Conservation (phyloP, 2,113 vertebrate genomes). For the Piprites chloris region DNA sequence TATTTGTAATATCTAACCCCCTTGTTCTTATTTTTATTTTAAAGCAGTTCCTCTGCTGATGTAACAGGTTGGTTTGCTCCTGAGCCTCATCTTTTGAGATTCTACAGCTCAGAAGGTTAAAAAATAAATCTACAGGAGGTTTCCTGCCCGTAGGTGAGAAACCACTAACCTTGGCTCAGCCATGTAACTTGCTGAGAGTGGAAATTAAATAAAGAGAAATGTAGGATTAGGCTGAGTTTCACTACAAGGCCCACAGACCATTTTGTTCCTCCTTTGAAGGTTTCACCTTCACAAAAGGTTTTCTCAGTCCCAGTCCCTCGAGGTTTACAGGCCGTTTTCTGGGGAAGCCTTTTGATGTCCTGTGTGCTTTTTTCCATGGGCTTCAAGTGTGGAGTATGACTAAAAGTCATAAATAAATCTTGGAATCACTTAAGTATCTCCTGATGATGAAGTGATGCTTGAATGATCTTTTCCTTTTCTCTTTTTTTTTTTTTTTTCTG, state of each 20-base stretch:
- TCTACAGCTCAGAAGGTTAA: not conserved
- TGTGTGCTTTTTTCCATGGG: too few relatives aligned
- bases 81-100: not conserved
- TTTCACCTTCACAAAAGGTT: not conserved
- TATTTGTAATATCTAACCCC: not conserved
- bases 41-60: not conserved
- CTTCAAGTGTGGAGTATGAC: too few relatives aligned
- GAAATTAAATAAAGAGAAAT: not conserved
- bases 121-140: not conserved
- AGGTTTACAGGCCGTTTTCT: too few relatives aligned
- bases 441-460: not conserved
- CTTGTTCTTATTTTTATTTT: fast-evolving
- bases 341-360: too few relatives aligned
- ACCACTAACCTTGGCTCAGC: not conserved
- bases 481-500: too few relatives aligned
- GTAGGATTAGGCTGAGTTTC: not conserved
- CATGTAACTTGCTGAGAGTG: not conserved
- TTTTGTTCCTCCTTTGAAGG: conserved; percentile 4
- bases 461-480: not conserved
- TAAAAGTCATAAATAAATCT: too few relatives aligned
- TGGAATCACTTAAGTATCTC: too few relatives aligned
- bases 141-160: not conserved
- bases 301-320: too few relatives aligned
- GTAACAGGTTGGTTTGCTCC: not conserved
- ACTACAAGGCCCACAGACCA: not conserved